Percentiles rank a stretch among this genome's conserved stretches.
These are phyloP conservation scores for Lasioglossum albipes DNA, from an alignment of 1,140 invertebrate species.

Conservation along the genomic window DNA sequence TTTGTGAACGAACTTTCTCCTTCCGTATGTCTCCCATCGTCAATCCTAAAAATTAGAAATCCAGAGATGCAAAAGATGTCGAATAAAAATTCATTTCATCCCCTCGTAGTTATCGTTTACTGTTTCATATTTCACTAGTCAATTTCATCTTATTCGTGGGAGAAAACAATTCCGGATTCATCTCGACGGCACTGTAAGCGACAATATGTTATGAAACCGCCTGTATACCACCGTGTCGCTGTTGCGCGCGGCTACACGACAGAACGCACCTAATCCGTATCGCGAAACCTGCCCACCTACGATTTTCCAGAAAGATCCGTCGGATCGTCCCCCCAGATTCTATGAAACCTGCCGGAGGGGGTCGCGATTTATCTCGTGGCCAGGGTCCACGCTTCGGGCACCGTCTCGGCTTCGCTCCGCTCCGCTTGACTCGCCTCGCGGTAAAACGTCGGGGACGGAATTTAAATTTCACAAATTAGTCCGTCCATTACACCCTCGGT, in stretches of 20 bases:
- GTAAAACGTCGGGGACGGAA: constrained; percentile 75
- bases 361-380: constrained; percentile 56
- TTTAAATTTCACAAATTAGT: constrained; percentile 81
- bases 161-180: too few relatives aligned
- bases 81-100: too few relatives aligned
- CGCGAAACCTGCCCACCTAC: constrained; percentile 54
- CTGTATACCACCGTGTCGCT: too few relatives aligned
- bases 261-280: not conserved
- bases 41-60: too few relatives aligned
- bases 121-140: too few relatives aligned
- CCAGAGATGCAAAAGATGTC: too few relatives aligned
- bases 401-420: not conserved
- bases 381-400: not conserved
- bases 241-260: not conserved
- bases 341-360: constrained; percentile 31
- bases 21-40: too few relatives aligned
- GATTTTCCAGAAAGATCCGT: constrained; percentile 72
- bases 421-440: constrained; percentile 42
- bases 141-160: too few relatives aligned
- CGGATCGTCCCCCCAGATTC: constrained; percentile 37
- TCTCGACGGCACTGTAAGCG: too few relatives aligned
- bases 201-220: too few relatives aligned
- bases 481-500: constrained; percentile 78
- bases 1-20: too few relatives aligned
- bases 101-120: too few relatives aligned